A percentile compares a stretch with the other conserved stretches of the same genome.
Conservation (phyloP, 2,888 invertebrate species). For the Phalera bucephala region DNA sequence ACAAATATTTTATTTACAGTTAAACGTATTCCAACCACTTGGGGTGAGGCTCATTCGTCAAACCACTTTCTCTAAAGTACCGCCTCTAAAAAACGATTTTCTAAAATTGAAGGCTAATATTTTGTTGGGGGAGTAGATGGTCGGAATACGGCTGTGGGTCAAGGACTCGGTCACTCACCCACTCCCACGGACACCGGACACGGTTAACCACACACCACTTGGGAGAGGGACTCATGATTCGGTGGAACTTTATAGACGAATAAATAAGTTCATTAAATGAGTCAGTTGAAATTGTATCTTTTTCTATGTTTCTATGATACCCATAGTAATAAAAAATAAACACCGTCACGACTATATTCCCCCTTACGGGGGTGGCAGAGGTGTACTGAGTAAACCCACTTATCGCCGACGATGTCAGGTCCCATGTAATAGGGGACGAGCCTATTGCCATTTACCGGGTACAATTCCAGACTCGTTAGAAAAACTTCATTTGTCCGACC, state of each 20-base stretch:
- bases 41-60: slow-evolving; percentile 2
- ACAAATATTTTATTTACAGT: not conserved
- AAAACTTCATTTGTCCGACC: no score
- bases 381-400: no score
- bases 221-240: not conserved
- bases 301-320: no score
- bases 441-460: no score
- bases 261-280: not conserved
- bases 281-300: no score
- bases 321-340: no score
- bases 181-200: slow-evolving; percentile 28
- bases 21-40: not conserved
- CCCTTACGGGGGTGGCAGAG: no score
- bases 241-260: not conserved
- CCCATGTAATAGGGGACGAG: no score
- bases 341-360: no score
- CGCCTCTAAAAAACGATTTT: slow-evolving; percentile 16
- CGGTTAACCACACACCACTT: not conserved
- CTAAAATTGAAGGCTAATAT: slow-evolving; percentile 30
- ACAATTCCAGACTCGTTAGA: no score
- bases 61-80: slow-evolving; percentile 18
- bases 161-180: slow-evolving; percentile 69
- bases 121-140: slow-evolving; percentile 22
- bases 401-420: no score
- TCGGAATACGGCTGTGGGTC: slow-evolving; percentile 48